A percentile compares a stretch with the other conserved stretches of the same genome.
Evolutionary conservation across 2,888 invertebrate genomes (phyloP).

Genomic region (Lomographa bimaculata): DNA sequence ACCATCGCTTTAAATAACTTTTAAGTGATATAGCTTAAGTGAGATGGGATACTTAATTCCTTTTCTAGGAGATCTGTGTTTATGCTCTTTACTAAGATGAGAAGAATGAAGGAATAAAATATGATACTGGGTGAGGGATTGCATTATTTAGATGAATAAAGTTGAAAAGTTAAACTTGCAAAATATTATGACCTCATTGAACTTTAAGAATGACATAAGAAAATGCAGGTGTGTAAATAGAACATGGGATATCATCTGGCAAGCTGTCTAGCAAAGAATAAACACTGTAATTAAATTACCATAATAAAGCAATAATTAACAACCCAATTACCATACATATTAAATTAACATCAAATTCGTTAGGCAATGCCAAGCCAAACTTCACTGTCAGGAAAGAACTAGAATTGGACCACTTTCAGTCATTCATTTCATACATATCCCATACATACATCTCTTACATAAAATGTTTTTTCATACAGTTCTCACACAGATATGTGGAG

Average conservation of each 20-base stretch:
- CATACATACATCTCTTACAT: slow-evolving; percentile 33
- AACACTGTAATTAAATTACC: slow-evolving; percentile 37
- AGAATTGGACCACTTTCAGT: slow-evolving; percentile 10
- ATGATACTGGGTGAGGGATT: too few relatives aligned
- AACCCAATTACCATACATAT: slow-evolving; percentile 25
- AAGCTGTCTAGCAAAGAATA: slow-evolving; percentile 34
- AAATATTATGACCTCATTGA: too few relatives aligned
- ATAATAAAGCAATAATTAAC: slow-evolving; percentile 21
- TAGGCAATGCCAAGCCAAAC: slow-evolving; percentile 34
- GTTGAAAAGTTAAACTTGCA: too few relatives aligned
- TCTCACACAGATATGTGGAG: slow-evolving; percentile 64
- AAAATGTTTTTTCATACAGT: slow-evolving; percentile 53
- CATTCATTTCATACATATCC: slow-evolving; percentile 31
- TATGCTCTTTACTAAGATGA: too few relatives aligned
- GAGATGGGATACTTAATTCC: too few relatives aligned
- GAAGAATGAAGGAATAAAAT: too few relatives aligned
- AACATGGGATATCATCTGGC: slow-evolving; percentile 19
- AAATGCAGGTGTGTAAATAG: too few relatives aligned
- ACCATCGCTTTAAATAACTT: too few relatives aligned
- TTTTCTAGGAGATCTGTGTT: too few relatives aligned
- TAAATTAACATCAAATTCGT: slow-evolving; percentile 12
- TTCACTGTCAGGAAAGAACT: slow-evolving; percentile 27
- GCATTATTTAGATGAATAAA: too few relatives aligned
- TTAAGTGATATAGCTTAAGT: too few relatives aligned
- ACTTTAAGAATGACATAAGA: too few relatives aligned